A percentile compares a stretch with the other conserved stretches of the same genome.
Evolutionary conservation across 2,888 invertebrate genomes (phyloP).

Genomic region (Prosapia bicincta): DNA sequence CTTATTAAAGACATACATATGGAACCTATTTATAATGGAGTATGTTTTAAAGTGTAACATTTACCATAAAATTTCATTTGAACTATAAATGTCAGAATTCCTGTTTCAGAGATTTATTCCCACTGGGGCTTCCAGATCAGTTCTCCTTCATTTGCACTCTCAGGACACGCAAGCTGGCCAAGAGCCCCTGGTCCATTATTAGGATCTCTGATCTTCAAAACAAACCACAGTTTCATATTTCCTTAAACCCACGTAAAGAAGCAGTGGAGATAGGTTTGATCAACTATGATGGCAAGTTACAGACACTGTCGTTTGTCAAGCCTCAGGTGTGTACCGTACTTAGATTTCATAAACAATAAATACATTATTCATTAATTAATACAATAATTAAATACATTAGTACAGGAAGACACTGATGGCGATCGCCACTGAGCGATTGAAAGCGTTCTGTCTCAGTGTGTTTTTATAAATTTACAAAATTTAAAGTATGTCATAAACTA

Average conservation of each 20-base stretch:
- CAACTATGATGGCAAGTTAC: conserved; percentile 53
- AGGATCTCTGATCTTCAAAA: conserved; percentile 62
- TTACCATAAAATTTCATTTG: neutral
- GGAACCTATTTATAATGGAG: too few relatives aligned
- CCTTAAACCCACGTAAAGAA: conserved; percentile 62
- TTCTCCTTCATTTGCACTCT: conserved; percentile 83
- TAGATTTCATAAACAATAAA: too few relatives aligned
- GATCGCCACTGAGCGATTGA: too few relatives aligned
- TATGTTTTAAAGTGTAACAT: neutral
- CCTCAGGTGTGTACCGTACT: conserved; percentile 50
- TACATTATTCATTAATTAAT: too few relatives aligned
- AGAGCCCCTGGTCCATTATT: conserved; percentile 73
- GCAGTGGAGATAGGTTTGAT: conserved; percentile 59
- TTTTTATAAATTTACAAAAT: too few relatives aligned
- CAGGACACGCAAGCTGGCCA: conserved; percentile 57
- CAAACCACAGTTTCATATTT: conserved; percentile 68
- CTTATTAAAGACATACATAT: too few relatives aligned
- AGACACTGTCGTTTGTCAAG: conserved; percentile 57
- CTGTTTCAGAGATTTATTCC: conserved; percentile 62
- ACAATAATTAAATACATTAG: too few relatives aligned
- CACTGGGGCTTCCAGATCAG: conserved; percentile 72
- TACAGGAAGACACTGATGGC: too few relatives aligned
- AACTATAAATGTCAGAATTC: too few relatives aligned
- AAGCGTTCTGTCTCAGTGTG: too few relatives aligned
- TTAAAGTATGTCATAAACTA: too few relatives aligned